Percentiles rank a stretch among this genome's conserved stretches.
Evolutionary conservation across 2,888 invertebrate species (phyloP).

Genomic region (Nysson spinosus): DNA sequence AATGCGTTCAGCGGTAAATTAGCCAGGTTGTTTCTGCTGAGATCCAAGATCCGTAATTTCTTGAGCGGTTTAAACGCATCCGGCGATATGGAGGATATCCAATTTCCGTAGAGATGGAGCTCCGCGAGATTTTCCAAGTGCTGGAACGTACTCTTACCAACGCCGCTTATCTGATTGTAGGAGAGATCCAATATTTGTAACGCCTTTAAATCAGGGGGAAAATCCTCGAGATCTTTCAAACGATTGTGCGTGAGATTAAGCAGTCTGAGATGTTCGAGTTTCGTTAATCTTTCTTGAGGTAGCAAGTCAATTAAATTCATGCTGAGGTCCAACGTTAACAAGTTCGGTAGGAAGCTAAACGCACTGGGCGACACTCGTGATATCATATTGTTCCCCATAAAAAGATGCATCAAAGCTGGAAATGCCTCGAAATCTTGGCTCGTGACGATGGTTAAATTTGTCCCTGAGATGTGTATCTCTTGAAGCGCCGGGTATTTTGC

Average conservation of each 20-base stretch:
- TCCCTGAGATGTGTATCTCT: constrained; percentile 87
- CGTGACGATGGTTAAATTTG: constrained; percentile 89
- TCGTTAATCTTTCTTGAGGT: constrained; percentile 90
- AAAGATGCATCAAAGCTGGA: constrained; percentile 86
- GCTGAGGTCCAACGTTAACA: constrained; percentile 89
- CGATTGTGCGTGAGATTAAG: constrained; percentile 92
- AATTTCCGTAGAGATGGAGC: constrained; percentile 89
- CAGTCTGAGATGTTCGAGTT: constrained; percentile 84
- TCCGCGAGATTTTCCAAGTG: constrained; percentile 88
- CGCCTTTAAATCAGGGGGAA: constrained; percentile 86
- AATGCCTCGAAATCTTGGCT: constrained; percentile 92
- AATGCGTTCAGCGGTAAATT: constrained; percentile 88
- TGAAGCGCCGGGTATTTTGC: constrained; percentile 86
- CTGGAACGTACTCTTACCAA: constrained; percentile 87
- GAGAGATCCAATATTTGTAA: constrained; percentile 90
- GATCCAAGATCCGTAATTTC: constrained; percentile 86
- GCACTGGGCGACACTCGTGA: constrained; percentile 90
- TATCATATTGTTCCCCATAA: constrained; percentile 86
- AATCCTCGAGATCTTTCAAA: constrained; percentile 89
- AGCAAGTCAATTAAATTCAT: constrained; percentile 89
- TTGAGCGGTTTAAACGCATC: constrained; percentile 88
- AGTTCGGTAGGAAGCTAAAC: constrained; percentile 86
- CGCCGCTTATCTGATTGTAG: constrained; percentile 88
- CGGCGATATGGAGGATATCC: constrained; percentile 86
- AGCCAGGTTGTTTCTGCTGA: constrained; percentile 91